Evolutionary conservation across 2,888 invertebrate genomes (phyloP).

Genomic region (Allygus modestus): DNA sequence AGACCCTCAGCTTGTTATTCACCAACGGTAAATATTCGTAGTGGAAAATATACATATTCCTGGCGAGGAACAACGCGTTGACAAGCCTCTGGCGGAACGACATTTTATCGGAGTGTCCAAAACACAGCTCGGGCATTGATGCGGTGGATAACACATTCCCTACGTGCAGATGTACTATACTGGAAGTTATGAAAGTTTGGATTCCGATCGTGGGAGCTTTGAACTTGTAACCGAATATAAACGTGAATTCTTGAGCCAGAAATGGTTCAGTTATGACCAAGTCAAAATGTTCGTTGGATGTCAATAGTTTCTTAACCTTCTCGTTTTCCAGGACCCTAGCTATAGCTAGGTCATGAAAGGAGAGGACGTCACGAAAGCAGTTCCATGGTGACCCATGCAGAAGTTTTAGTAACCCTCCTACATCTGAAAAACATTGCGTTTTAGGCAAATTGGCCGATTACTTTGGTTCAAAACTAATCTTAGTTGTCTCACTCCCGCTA

Average conservation of each 20-base stretch:
- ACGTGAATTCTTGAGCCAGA: slow-evolving; percentile 62
- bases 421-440: not conserved
- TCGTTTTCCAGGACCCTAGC: not conserved
- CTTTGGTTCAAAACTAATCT: too few species aligned
- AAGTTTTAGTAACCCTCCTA: not conserved
- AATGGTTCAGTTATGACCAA: slow-evolving; percentile 61
- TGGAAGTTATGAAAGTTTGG: slow-evolving; percentile 15
- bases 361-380: not conserved
- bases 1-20: slow-evolving; percentile 60
- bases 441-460: too few species aligned
- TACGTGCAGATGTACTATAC: slow-evolving; percentile 32
- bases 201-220: slow-evolving; percentile 61
- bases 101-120: slow-evolving; percentile 52
- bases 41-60: slow-evolving; percentile 20
- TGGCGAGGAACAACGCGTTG: not conserved
- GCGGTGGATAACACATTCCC: slow-evolving; percentile 48
- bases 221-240: slow-evolving; percentile 66
- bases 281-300: slow-evolving; percentile 64
- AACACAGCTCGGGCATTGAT: slow-evolving; percentile 60
- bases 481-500: too few species aligned
- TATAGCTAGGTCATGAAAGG: not conserved
- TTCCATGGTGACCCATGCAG: not conserved
- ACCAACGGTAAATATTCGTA: slow-evolving; percentile 63
- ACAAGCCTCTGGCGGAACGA: slow-evolving; percentile 10
- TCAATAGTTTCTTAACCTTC: not conserved